These are phyloP conservation scores for Meliscaeva auricollis DNA, from an alignment of 2,888 invertebrate species.

Conservation along the genomic window DNA sequence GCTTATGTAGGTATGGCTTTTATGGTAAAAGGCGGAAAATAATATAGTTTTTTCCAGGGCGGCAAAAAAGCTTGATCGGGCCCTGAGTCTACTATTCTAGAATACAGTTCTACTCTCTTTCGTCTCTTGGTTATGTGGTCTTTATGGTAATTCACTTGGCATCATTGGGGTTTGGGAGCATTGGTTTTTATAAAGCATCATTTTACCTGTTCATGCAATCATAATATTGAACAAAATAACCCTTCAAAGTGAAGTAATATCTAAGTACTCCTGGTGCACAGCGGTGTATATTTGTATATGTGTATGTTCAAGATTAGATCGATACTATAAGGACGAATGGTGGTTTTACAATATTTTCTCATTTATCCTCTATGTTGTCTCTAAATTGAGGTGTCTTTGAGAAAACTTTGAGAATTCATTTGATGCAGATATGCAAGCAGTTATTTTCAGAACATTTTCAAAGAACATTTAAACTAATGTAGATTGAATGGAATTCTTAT, in stretches of 20 bases:
- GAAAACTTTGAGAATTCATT: slow-evolving; percentile 17
- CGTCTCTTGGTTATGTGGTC: slow-evolving; percentile 31
- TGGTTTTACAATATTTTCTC: slow-evolving; percentile 12
- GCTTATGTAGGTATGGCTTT: no score
- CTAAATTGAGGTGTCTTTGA: slow-evolving; percentile 17
- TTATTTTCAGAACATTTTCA: slow-evolving; percentile 8
- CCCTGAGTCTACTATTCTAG: no score
- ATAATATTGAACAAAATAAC: slow-evolving; percentile 67
- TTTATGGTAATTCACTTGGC: slow-evolving; percentile 63
- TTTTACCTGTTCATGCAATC: slow-evolving; percentile 70
- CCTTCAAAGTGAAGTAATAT: slow-evolving; percentile 59
- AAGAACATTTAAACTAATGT: slow-evolving; percentile 22
- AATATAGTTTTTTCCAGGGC: no score
- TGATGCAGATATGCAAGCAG: slow-evolving; percentile 39
- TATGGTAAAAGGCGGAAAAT: no score
- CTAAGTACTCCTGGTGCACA: not conserved
- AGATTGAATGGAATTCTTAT: not conserved
- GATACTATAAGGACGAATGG: slow-evolving; percentile 60
- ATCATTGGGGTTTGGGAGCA: slow-evolving; percentile 10
- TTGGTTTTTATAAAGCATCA: slow-evolving; percentile 50
- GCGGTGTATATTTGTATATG: no score
- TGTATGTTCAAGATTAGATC: slow-evolving; percentile 19
- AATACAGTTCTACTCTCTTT: not conserved
- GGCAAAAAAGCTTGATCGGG: no score
- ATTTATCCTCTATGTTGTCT: not conserved